Percentiles rank a stretch among this genome's conserved stretches.
phyloP scores from a whole-genome alignment of 2,797 vertebrate genomes.

The Sciurus vulgaris region DNA sequence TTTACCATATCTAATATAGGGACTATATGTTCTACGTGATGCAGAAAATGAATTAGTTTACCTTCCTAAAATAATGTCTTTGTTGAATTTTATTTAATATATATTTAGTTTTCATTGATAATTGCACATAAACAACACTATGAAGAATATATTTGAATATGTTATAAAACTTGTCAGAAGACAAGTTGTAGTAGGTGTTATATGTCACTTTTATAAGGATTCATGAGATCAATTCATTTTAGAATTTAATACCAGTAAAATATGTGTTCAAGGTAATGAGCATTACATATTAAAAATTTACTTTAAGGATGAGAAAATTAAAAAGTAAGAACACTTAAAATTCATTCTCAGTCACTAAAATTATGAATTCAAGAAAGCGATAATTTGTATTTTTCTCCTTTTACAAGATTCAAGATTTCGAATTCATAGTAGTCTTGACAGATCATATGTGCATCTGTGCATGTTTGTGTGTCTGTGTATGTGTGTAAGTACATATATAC shows the following conservation, averaged over 20 bases:
- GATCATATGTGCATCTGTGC: not conserved
- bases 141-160: not conserved
- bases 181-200: not conserved
- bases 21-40: not conserved
- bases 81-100: not conserved
- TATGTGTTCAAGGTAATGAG: not conserved
- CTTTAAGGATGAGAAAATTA: not conserved
- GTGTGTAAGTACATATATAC: not conserved
- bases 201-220: not conserved
- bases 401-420: not conserved
- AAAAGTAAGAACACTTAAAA: not conserved
- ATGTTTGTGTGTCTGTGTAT: not conserved
- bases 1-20: not conserved
- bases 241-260: not conserved
- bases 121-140: not conserved
- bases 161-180: not conserved
- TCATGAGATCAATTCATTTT: not conserved
- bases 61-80: conserved; percentile 1
- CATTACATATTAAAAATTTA: not conserved
- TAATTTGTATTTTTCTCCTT: not conserved
- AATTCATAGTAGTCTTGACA: not conserved
- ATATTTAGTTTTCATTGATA: not conserved
- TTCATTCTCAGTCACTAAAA: not conserved
- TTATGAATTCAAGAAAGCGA: not conserved
- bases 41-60: not conserved